Base-by-base conservation (phyloP, 2,797 vertebrate genomes). In the Telmatherina bonti region DNA sequence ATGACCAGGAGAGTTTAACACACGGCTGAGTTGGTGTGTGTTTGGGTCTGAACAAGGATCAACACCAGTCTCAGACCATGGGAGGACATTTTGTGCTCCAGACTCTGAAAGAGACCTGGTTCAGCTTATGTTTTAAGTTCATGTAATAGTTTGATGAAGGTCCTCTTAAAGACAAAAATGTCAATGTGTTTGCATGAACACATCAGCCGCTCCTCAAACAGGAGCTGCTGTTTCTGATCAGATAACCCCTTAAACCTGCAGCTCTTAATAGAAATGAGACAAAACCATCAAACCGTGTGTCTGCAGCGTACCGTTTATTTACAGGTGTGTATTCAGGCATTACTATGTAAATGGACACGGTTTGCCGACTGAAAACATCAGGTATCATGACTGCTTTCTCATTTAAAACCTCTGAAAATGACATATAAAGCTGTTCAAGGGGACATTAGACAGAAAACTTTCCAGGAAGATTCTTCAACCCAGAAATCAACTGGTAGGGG, bases 181-280 rank as follows among this genome's bases (percentile, higher is more conserved):
- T 30, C 16, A 43, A 12, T 57, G 26, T 61, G 67, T 56, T 58
- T 43, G 35, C 18, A 49, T 33, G 45, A 30, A 26, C 10, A 47
- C 43, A 45, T 66, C 54, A 13, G 55, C 55, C 60, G 51, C 24
- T 56, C 26, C 31, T 35, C 54, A 68, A 66, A 62, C 35, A 57
- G 9, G 33, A 72, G 60, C 69, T 61, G 49, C 33, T 58, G 36
- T 73, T 72, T 76, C 62, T 69, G 57, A 84, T 67, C 74, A 67
- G 79, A 74, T 78, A 78, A 62, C 13, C 0, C 60, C 7, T 43
- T 51, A 70, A 65, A 81, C 33, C 66, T 63, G 69, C 65, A 69
- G 67, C 63, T 64, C 58, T 68, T 35, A 68, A 61, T 68, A 38
- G 61, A 72, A 68, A 56, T 33, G 26, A 56, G 36, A 60, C 49